Base-by-base conservation (phyloP, 35 echinoderm and acorn worm genomes). In the Strongylocentrotus purpuratus region DNA sequence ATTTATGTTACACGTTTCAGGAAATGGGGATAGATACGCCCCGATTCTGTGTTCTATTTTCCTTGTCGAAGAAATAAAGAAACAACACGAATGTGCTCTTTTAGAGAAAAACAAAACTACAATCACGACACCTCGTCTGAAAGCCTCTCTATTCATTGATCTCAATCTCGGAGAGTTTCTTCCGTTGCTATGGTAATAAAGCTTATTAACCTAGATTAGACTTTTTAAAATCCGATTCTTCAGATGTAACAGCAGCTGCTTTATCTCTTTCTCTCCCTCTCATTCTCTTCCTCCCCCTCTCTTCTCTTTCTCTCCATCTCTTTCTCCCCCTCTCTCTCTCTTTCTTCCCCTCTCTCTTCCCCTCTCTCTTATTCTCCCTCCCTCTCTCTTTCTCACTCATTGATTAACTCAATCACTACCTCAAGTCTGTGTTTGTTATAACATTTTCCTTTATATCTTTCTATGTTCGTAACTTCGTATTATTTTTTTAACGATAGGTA, bases 51-150 rank as follows among this genome's bases (percentile, higher is more conserved):
- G 52, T 59, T 59, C 52, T 78, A 78, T n/a, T 78, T 78, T 28
- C 25, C 22, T 8, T 78, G 20, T 78, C 5, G 0, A 78, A 78
- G 52, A 78, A 78, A 78, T 7, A 78, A 78, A 78, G 65, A n/a
- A 78, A 78, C 65, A 2, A 18, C 65, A 78, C 65, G 65, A 78
- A 78, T 78, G 65, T 28, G 22, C 65, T n/a, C 28, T 78, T 78
- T 28, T 9, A 28, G 22, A 78, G 28, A 71, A 78, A 78, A 28
- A 28, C 65, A n/a, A 78, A 78, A 78, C 65, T 78, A n/a, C 65
- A 78, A 78, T 78, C 65, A 78, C 65, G 65, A 78, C 65, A 78
- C 65, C 65, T 78, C 20, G 65, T 78, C 65, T 78, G 65, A 78
- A 78, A 78, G 65, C 65, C 65, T 78, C 22, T 78, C 25, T 22